Percentiles rank a stretch among this genome's conserved stretches.
phyloP scores from a whole-genome alignment of 2,113 vertebrate genomes.

The Mohoua ochrocephala region DNA sequence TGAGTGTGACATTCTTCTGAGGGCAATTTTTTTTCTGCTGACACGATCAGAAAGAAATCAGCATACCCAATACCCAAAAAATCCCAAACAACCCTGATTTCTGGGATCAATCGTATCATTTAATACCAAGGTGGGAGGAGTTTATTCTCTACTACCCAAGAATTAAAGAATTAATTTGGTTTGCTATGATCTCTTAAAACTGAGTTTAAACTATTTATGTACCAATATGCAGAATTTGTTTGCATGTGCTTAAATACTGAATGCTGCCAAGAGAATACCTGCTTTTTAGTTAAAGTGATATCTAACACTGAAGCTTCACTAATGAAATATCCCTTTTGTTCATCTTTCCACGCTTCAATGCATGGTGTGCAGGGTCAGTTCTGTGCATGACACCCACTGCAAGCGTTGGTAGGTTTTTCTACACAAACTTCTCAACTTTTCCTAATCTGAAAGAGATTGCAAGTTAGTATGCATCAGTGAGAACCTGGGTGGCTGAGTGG shows the following conservation, averaged over 20 bases:
- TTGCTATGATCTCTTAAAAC: slow-evolving; percentile 51
- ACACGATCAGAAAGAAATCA: not conserved
- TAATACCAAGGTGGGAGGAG: not conserved
- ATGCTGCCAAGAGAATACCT: slow-evolving; percentile 59
- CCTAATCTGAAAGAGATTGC: slow-evolving; percentile 59
- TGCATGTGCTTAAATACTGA: slow-evolving; percentile 69
- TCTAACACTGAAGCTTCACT: slow-evolving; percentile 72
- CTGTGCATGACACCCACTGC: slow-evolving; percentile 83
- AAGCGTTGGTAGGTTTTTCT: slow-evolving; percentile 82
- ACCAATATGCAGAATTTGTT: slow-evolving; percentile 35
- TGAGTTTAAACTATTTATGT: slow-evolving; percentile 32
- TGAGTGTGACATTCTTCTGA: not conserved
- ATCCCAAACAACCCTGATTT: not conserved
- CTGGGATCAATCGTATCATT: not conserved
- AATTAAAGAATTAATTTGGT: slow-evolving; percentile 68
- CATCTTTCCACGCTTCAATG: slow-evolving; percentile 80
- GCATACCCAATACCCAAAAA: not conserved
- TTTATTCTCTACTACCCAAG: slow-evolving; percentile 36
- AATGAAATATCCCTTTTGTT: slow-evolving; percentile 80
- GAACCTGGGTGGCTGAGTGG: slow-evolving; percentile 55
- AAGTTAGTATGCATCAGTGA: slow-evolving; percentile 59
- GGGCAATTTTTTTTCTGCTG: not conserved
- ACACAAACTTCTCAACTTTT: slow-evolving; percentile 72
- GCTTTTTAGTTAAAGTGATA: slow-evolving; percentile 68
- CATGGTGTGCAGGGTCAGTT: slow-evolving; percentile 81